These are phyloP conservation scores for Temnothorax rugatulus DNA, from an alignment of 2,888 invertebrate genomes.

Conservation along the genomic window DNA sequence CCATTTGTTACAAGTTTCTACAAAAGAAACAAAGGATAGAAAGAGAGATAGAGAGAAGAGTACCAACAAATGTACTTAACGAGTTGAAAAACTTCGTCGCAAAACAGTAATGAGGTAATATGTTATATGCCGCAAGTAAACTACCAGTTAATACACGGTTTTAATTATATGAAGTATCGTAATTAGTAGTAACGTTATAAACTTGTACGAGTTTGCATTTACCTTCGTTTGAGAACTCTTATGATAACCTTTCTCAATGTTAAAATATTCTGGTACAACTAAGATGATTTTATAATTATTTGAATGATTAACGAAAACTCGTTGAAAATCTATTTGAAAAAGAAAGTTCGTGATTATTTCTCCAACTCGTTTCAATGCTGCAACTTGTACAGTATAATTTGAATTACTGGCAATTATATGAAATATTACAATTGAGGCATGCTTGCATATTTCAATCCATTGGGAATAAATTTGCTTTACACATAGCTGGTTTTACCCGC, in stretches of 20 bases:
- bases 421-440: constrained; percentile 16
- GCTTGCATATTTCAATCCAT: background rate
- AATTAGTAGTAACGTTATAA: constrained; percentile 45
- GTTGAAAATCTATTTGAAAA: background rate
- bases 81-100: constrained; percentile 23
- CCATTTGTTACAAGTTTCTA: background rate
- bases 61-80: constrained; percentile 39
- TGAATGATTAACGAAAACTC: background rate
- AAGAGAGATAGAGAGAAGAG: background rate
- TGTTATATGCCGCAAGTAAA: constrained; percentile 21
- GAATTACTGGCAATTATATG: background rate
- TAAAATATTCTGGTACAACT: constrained; percentile 31
- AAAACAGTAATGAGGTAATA: constrained; percentile 27
- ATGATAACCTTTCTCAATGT: background rate
- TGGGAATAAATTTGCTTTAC: constrained; percentile 32
- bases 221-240: constrained; percentile 30
- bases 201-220: constrained; percentile 32
- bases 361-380: background rate
- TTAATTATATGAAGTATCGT: constrained; percentile 50
- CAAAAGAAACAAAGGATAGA: background rate
- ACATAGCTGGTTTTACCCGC: background rate
- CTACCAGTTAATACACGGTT: constrained; percentile 33
- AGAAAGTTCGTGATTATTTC: background rate
- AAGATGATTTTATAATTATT: constrained; percentile 30
- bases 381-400: background rate